phyloP scores from a whole-genome alignment of 2,888 invertebrate genomes.

The Kryphioiulus occultus region DNA sequence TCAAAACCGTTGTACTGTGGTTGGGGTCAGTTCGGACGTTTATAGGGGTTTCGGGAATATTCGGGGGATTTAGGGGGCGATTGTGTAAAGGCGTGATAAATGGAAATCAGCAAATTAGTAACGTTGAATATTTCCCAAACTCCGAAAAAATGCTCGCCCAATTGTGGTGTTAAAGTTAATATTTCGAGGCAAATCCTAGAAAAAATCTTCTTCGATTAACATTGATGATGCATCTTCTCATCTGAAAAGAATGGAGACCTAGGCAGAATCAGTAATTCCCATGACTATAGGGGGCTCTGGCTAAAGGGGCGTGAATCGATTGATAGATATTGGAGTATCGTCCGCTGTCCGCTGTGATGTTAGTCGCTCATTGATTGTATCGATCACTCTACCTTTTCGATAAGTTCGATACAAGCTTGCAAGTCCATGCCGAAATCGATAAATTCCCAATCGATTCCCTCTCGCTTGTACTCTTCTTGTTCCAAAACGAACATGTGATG shows the following conservation, averaged over 20 bases:
- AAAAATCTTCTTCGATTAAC: background rate
- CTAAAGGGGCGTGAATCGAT: background rate
- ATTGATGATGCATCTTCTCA: background rate
- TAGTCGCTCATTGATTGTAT: background rate
- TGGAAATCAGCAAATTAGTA: background rate
- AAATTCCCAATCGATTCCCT: conserved; percentile 97
- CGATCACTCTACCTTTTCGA: conserved; percentile 82
- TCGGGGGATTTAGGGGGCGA: background rate
- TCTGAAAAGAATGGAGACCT: background rate
- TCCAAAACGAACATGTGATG: conserved; percentile 99
- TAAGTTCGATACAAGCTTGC: conserved; percentile 97
- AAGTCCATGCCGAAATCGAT: conserved; percentile 99
- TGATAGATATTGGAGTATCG: background rate
- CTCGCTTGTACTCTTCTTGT: conserved; percentile 97
- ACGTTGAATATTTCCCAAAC: background rate
- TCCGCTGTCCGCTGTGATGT: background rate
- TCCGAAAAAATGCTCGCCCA: background rate
- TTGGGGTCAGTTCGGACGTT: conserved; percentile 1
- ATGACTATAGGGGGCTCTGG: background rate
- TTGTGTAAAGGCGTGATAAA: background rate
- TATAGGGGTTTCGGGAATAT: background rate
- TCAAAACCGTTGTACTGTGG: conserved; percentile 91
- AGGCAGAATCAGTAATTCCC: background rate
- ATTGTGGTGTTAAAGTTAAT: background rate
- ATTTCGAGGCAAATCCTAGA: background rate